Base-by-base conservation (phyloP, 2,797 vertebrate species). In the Pangasius krempfi region DNA sequence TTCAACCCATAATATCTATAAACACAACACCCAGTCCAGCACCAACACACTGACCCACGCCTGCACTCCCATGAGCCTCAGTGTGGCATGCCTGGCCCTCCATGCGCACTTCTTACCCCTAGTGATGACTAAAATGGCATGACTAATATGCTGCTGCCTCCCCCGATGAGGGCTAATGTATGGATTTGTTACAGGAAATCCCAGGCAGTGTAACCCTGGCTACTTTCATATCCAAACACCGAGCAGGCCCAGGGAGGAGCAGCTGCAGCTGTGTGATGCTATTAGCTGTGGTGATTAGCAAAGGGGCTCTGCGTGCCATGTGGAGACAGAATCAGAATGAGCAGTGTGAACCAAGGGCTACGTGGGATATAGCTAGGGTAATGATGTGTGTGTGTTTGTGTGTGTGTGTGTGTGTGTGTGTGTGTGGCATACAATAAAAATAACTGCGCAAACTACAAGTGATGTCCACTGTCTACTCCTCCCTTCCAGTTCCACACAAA, bases 261-360 rank as follows among this genome's bases (percentile, higher is more conserved):
- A 92, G 89, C 91, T 89, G 89, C 89, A 90, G 87, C 79, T 83
- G 89, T 47, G 60, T 84, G 86, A 88, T 88, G 88, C 89, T 92
- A 90, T 91, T 91, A 91, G 92, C 89, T 84, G 91, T 88, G 87
- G 90, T 90, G 90, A 91, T 92, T 91, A 90, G 92, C 64, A 83
- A 84, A 82, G 89, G 86, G 78, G 89, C 87, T 87, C 90, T 87
- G 91, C 20, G 70, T 54, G 47, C 85, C 80, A 72, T 88, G 89
- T 82, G 68, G 30, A 88, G 81, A n/a, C 27, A 27, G 81, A 84
- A 44, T 84, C 81, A 22, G 82, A 88, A 76, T 82, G 87, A 91
- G 73, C 14, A n/a, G 75, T 22, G 68, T 44, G 85, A 90, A 88
- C 75, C 70, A 22, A 72, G 75, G 66, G 64, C 56, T 82, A 79